A percentile compares a stretch with the other conserved stretches of the same genome.
These are phyloP conservation scores for Orussus abietinus DNA, from an alignment of 1,140 invertebrate species.

Conservation along the genomic window DNA sequence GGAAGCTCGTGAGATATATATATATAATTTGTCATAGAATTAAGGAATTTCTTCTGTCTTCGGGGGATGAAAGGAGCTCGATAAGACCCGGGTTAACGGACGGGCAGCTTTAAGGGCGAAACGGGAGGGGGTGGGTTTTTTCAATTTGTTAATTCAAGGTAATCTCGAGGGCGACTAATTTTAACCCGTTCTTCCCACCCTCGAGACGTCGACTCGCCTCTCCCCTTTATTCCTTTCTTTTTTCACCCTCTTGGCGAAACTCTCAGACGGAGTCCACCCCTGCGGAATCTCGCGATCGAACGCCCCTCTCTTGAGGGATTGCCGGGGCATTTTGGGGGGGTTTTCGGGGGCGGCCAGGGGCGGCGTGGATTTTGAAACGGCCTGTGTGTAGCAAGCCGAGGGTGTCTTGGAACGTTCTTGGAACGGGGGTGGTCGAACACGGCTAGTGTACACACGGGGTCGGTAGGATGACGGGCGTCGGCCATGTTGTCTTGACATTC, in stretches of 20 bases:
- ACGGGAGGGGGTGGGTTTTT: conserved; percentile 32
- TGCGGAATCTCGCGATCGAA: conserved; percentile 4
- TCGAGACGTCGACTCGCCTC: conserved; percentile 8
- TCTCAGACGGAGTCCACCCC: too few relatives aligned
- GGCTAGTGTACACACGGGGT: conserved; percentile 44
- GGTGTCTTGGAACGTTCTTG: conserved; percentile 43
- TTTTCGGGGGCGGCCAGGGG: neutral
- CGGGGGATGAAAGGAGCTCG: too few relatives aligned
- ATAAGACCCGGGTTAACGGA: neutral
- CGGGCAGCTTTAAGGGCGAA: conserved; percentile 23
- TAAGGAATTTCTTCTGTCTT: neutral
- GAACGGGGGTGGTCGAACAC: conserved; percentile 36
- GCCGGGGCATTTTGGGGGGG: conserved; percentile 43
- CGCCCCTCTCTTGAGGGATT: conserved; percentile 17
- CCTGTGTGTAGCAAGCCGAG: conserved; percentile 1
- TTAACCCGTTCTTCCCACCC: conserved; percentile 21
- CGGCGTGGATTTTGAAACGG: neutral
- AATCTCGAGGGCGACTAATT: conserved; percentile 44
- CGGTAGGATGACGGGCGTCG: conserved; percentile 52
- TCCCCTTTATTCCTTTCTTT: conserved; percentile 12
- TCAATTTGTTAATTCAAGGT: conserved; percentile 49
- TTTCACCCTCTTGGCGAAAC: conserved; percentile 5
- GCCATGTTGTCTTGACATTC: conserved; percentile 56
- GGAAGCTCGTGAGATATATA: too few relatives aligned
- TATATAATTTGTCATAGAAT: too few relatives aligned